These are phyloP conservation scores for Archips xylosteana DNA, from an alignment of 2,888 invertebrate genomes.

Conservation along the genomic window DNA sequence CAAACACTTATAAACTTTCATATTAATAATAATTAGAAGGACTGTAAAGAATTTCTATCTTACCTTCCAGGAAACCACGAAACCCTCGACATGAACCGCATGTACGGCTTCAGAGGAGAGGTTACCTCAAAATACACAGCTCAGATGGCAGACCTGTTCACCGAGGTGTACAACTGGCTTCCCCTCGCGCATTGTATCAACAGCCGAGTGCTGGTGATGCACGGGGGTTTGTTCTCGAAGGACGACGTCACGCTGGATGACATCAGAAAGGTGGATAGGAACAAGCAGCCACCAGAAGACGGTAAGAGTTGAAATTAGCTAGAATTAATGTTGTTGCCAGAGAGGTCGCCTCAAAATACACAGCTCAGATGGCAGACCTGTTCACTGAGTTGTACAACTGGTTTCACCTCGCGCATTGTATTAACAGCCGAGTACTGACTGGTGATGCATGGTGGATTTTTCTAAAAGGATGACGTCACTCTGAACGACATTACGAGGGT, in stretches of 20 bases:
- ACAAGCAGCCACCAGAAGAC: slow-evolving; percentile 98
- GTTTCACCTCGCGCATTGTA: slow-evolving; percentile 97
- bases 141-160: slow-evolving; percentile 98
- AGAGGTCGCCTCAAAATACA: slow-evolving; percentile 98
- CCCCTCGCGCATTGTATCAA: slow-evolving; percentile 98
- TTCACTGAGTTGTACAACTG: slow-evolving; percentile 99
- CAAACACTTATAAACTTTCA: no score
- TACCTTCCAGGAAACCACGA: slow-evolving; percentile 96
- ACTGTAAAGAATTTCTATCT: no score
- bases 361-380: slow-evolving; percentile 97
- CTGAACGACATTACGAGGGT: slow-evolving; percentile 95
- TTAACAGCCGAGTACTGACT: slow-evolving; percentile 91
- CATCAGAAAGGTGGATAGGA: slow-evolving; percentile 94
- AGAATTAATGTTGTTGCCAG: slow-evolving; percentile 60
- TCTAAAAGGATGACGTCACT: slow-evolving; percentile 96
- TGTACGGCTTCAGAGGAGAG: slow-evolving; percentile 99
- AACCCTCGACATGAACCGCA: slow-evolving; percentile 99
- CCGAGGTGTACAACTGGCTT: slow-evolving; percentile 99
- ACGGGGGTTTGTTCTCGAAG: slow-evolving; percentile 98
- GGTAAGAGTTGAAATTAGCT: slow-evolving; percentile 75
- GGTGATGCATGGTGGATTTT: slow-evolving; percentile 99
- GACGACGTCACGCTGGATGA: slow-evolving; percentile 97
- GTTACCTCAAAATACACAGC: slow-evolving; percentile 97
- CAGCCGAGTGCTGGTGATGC: slow-evolving; percentile 93
- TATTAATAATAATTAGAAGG: no score